Base-by-base conservation (phyloP, 2,888 invertebrate genomes). In the Ashinkailepas kermadecensis region DNA sequence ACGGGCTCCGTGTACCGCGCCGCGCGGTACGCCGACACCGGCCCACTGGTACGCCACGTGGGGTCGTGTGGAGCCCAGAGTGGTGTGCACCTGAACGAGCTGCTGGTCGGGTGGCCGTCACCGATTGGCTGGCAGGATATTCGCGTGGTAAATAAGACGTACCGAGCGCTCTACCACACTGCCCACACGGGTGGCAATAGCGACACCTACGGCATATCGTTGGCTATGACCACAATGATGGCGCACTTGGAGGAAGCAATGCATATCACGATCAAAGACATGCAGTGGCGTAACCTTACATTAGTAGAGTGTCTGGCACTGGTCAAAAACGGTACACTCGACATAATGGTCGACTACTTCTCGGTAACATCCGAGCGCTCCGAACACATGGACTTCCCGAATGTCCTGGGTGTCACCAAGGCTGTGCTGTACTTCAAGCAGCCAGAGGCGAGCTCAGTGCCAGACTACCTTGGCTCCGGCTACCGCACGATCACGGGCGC, bases 91-190 rank as follows among this genome's bases (percentile, higher is more conserved):
- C 39, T 65, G n/a, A 12, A 12, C 23, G 65, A n/a, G 39, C 39
- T 18, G 65, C 39, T 18, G 8, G 23, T 65, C 23, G 23, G 23
- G 18, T 9, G 23, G 9, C 65, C 65, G 9, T 65, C n/a, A 10
- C 65, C 65, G n/a, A n/a, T 65, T 9, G 67, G 67, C 23, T 67
- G 67, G 67, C 67, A 67, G 67, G 67, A 67, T 12, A 23, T 67
- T 25, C 10, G 67, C 4, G n/a, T 67, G 67, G 67, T 67, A 6
- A 67, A 67, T 21, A 67, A 11, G 12, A 67, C 67, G 11, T 11
- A 11, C 25, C 23, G 23, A 25, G 11, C 13, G 4, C 11, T 12
- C 11, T 6, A 21, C 10, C 9, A 4, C 11, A 11, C 12, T 10
- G 23, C 67, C n/a, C 0, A n/a, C 11, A 67, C 11, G 2, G 67